Evolutionary conservation across 2,888 invertebrate genomes (phyloP).

Genomic region (Drepanosiphum platanoidis): DNA sequence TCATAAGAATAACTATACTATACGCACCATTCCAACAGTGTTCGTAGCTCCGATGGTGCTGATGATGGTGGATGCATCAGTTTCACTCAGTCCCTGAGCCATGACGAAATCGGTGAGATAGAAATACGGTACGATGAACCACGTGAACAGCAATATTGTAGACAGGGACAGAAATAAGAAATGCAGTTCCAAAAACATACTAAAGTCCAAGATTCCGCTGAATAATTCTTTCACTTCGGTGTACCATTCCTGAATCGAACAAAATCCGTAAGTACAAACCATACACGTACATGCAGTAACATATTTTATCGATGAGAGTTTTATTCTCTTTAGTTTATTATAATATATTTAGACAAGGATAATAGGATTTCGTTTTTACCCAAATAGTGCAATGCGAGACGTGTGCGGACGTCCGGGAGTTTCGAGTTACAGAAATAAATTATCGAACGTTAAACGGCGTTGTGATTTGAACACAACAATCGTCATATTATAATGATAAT

Average conservation of each 20-base stretch:
- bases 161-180: constrained; percentile 85
- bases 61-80: constrained; percentile 81
- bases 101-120: constrained; percentile 88
- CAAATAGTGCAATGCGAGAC: neutral
- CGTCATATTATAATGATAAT: too few relatives aligned
- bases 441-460: neutral
- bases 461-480: too few relatives aligned
- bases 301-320: neutral
- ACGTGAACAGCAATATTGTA: constrained; percentile 88
- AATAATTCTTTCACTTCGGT: constrained; percentile 75
- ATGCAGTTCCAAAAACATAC: constrained; percentile 79
- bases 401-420: neutral
- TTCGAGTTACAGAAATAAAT: neutral
- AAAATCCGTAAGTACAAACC: too few relatives aligned
- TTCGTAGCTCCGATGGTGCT: constrained; percentile 90
- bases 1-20: neutral
- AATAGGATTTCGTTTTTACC: too few relatives aligned
- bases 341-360: neutral
- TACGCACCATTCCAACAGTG: constrained; percentile 85
- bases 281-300: neutral
- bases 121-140: constrained; percentile 96
- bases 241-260: constrained; percentile 75
- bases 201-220: constrained; percentile 81
- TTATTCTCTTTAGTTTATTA: neutral
- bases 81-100: constrained; percentile 76